Evolutionary conservation across 53 echinoderm and acorn worm species (phyloP), one percentile per base, ranked within the genome.

Genomic region (Pentamera pediparva): DNA sequence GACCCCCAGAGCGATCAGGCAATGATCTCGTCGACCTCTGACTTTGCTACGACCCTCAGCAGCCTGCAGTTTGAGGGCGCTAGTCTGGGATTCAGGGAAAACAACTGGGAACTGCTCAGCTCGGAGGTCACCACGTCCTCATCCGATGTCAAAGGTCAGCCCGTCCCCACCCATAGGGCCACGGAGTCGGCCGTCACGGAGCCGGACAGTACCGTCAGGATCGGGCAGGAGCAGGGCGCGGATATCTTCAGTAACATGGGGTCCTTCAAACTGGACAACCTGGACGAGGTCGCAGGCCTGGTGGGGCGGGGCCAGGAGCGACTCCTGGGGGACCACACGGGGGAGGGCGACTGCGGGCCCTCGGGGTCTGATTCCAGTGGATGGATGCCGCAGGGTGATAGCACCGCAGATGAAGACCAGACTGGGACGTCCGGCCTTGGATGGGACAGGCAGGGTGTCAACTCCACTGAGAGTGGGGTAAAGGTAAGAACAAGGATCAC

Each of bases 61-160:
- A 18, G 30, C 8, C 25, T 24, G 17, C 73, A 72, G 54, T 72
- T 43, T 6, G 67, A 25, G 3, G 25, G 48, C 6, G 12, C 73
- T 19, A 54, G 52, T 52, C 36, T 72, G 20, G 52, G 36, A 10
- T 53, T 51, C 9, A 47, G 52, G 15, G n/a, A n/a, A n/a, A 54
- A 72, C 35, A 54, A 72, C 26, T 85, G 85, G 92, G 92, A 88
- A 5, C 39, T 85, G 58, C 57, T 75, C n/a, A 40, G 61, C 28
- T 77, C 77, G 24, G 87, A 78, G 37, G 82, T 70, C 33, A 78
- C 78, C 0, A 78, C 77, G 36, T 41, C 74, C 3, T 63, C 53
- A 18, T 5, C 9, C 17, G 61, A 45, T 9, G 79, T 74, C 15
- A 60, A 39, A 12, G 45, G 45, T 10, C 41, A 18, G 7, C 37